Base-by-base conservation (phyloP, 2,888 invertebrate genomes). In the Dynastes maya region DNA sequence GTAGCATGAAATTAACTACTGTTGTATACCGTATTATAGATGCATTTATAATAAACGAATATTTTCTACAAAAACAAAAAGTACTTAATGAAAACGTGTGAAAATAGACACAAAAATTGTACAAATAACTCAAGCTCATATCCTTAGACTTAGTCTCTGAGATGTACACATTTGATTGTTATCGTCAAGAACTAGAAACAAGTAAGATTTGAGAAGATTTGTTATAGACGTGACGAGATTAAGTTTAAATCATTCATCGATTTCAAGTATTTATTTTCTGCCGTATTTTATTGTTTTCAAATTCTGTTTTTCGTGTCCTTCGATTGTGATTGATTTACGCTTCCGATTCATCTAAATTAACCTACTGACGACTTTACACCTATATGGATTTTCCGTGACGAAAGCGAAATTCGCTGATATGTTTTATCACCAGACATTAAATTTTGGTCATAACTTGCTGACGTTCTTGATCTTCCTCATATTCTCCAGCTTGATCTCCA, bases 401-500 rank as follows among this genome's bases (percentile, higher is more conserved):
- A 64, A 37, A 40, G 40, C 37, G 37, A 65, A 70, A 70, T 27
- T 51, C 27, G 22, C 65, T 76, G 76, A 76, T 76, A 76, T 76
- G 76, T 76, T 22, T 37, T 13, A 65, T 77, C 77, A 68, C 77
- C 77, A 77, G 16, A 68, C 77, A 68, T 77, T 68, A 49, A 67
- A 77, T 68, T 77, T 77, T 32, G 65, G 79, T 79, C 88, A 88
- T 88, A 88, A 88, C 72, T 88, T 80, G 65, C 86, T 87, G 78
- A 88, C 86, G 79, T 86, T 87, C 80, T 86, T 87, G 68, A 86
- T 82, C 81, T 87, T 88, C 63, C 86, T 83, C 77, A 86, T 84
- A 79, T 87, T 86, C 80, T 88, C 89, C 80, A 91, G 83, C 32
- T 89, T 86, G 55, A 90, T 85, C 84, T 92, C 91, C 51, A 92